Evolutionary conservation across 2,888 invertebrate species (phyloP).

Genomic region (Cantharis rustica): DNA sequence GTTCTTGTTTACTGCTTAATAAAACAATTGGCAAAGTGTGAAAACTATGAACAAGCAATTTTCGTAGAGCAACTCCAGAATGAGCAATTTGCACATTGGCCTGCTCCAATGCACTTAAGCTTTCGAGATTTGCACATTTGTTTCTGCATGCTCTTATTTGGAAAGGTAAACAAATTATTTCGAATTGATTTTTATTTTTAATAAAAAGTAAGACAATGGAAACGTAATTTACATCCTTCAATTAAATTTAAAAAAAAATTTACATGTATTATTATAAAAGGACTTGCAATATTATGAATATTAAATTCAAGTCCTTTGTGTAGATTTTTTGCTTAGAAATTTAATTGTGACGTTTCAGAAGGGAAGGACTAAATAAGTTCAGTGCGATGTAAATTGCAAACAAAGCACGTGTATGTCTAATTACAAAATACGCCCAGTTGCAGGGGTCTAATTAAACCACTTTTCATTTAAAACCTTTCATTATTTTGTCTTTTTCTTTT

Average conservation of each 20-base stretch:
- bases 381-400: slow-evolving; percentile 7
- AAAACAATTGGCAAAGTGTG: not conserved
- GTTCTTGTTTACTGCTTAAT: not conserved
- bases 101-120: not conserved
- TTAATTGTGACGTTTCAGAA: slow-evolving; percentile 15
- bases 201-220: not conserved
- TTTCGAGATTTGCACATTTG: not conserved
- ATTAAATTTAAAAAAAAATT: not conserved
- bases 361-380: not conserved
- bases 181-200: not conserved
- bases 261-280: not conserved
- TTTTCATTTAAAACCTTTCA: slow-evolving; percentile 24
- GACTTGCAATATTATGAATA: not conserved
- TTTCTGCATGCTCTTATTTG: not conserved
- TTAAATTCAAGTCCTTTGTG: not conserved
- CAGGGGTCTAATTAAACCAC: slow-evolving; percentile 23
- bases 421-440: slow-evolving; percentile 24
- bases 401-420: slow-evolving; percentile 29
- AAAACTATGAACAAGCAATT: not conserved
- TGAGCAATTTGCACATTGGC: not conserved
- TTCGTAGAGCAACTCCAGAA: not conserved
- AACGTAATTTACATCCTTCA: not conserved
- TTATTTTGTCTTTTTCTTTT: slow-evolving; percentile 1
- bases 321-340: not conserved
- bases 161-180: not conserved